Evolutionary conservation across 30 jellyfish, hydroid and myxozoan genomes (phyloP).

Genomic region (Aurelia aurita): DNA sequence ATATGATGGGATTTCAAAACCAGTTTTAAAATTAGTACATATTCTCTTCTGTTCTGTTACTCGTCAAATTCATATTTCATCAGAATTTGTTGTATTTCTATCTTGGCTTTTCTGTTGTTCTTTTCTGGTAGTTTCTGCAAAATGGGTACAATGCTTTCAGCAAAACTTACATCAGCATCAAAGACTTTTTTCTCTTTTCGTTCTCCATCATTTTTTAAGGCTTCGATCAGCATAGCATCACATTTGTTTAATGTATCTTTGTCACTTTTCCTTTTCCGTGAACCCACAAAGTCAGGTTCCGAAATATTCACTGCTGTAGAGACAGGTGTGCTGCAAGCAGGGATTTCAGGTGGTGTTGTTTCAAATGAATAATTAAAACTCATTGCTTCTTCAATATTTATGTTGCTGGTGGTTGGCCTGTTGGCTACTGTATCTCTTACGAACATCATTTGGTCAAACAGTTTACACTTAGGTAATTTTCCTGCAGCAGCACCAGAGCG

Average conservation of each 20-base stretch:
- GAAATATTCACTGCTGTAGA: too few species aligned
- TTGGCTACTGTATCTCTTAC: conserved; percentile 34
- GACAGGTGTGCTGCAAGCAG: too few species aligned
- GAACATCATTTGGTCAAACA: conserved; percentile 31
- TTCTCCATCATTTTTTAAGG: background rate
- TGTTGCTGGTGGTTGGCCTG: conserved; percentile 46
- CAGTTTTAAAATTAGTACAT: too few species aligned
- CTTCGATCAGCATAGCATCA: conserved; percentile 20
- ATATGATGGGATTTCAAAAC: too few species aligned
- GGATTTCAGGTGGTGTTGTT: too few species aligned
- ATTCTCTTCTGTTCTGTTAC: conserved; percentile 3
- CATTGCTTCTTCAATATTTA: background rate
- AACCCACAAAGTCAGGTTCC: too few species aligned
- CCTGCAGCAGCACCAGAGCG: conserved; percentile 64
- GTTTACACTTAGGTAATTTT: conserved; percentile 51
- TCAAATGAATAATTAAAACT: too few species aligned
- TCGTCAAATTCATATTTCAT: background rate
- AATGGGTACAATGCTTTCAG: conserved; percentile 30
- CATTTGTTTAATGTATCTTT: too few species aligned
- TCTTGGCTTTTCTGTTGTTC: conserved; percentile 35
- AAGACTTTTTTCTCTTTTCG: background rate
- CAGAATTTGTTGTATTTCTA: conserved; percentile 35
- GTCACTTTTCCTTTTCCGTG: too few species aligned
- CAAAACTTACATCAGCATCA: conserved; percentile 9
- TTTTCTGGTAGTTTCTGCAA: conserved; percentile 13